Conservation (phyloP, 2,888 invertebrate genomes). For the Tachina lurida region DNA sequence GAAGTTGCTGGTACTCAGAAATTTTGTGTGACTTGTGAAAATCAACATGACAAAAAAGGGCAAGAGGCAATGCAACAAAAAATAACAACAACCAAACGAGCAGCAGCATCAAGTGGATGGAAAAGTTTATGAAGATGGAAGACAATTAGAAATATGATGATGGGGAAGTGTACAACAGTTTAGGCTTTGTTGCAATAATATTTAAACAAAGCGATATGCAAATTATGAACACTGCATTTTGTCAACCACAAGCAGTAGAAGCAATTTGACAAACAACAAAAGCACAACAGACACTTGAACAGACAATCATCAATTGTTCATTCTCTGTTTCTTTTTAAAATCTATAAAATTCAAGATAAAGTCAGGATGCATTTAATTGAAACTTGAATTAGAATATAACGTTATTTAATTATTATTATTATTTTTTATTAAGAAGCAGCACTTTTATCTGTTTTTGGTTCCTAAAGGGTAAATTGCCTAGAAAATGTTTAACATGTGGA, state of each 20-base stretch:
- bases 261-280: not conserved
- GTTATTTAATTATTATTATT: not conserved
- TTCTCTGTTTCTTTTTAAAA: not conserved
- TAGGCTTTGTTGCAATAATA: conserved; percentile 18
- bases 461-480: no score
- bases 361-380: not conserved
- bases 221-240: not conserved
- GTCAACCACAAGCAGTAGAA: not conserved
- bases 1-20: not conserved
- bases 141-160: not conserved
- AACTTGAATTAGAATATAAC: not conserved
- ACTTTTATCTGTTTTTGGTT: no score
- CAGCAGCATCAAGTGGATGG: not conserved
- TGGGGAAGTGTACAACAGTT: conserved; percentile 1
- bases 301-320: not conserved
- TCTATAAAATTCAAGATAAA: not conserved
- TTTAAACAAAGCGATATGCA: conserved; percentile 20
- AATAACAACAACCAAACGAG: not conserved
- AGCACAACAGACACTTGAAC: not conserved
- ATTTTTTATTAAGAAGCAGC: no score
- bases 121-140: not conserved
- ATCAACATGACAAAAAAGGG: not conserved
- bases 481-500: no score
- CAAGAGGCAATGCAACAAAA: not conserved
- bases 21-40: not conserved